Evolutionary conservation across 2,113 vertebrate genomes (phyloP), one percentile per base, ranked within the genome.

Genomic region (Seriola dumerili): DNA sequence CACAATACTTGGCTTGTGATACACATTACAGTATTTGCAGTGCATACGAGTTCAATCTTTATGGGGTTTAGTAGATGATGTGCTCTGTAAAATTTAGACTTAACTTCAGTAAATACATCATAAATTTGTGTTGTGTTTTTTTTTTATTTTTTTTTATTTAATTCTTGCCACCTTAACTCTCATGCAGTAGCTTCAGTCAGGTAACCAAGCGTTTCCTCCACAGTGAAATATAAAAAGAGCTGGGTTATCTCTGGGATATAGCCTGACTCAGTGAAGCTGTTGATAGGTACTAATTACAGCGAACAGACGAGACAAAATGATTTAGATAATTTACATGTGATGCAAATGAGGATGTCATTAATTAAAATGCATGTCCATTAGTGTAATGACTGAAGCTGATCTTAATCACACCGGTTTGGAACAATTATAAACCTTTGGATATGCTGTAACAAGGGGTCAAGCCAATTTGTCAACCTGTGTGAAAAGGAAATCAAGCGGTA

Each of bases 321-420:
- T 94, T 95, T 81, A 85, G 88, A 88, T 92, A 90, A 95, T 94
- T 94, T 94, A 92, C 91, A 93, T 87, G 90, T 85, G 89, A 94
- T 94, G 90, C 92, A 94, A 94, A 95, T 94, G 91, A 95, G 90
- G 85, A 91, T 89, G 81, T 87, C 88, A 90, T 95, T 92, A 93
- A 94, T 95, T 96, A 94, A 93, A 93, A 93, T 90, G 86, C 85
- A 78, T 85, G 89, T 92, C 93, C 90, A 95, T 96, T 95, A 95
- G 90, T 89, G 85, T 94, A 94, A 95, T 94, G 93, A 91, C 91
- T 94, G 71, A 90, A 93, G 84, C 44, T 11, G 73, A 85, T 92
- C 83, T 86, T 91, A 91, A 94, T 94, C 91, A 88, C 85, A 48
- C 76, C 61, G 68, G 70, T 90, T 88, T 81, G 81, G 89, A 93